Evolutionary conservation across 2,797 vertebrate genomes (phyloP).

Genomic region (Antennarius maculatus): DNA sequence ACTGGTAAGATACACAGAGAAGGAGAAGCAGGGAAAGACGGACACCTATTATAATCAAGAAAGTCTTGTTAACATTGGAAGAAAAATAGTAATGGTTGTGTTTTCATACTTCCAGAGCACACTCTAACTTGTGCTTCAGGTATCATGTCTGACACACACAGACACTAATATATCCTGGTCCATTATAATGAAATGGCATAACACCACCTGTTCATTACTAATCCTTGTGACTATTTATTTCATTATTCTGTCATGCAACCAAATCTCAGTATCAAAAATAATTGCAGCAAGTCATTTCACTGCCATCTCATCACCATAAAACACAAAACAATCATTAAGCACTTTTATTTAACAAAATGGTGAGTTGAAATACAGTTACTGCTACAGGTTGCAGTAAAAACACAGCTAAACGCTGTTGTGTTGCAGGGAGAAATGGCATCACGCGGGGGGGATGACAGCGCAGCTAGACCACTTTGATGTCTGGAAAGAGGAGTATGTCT

Average conservation of each 20-base stretch:
- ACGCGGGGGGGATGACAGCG: constrained; percentile 39
- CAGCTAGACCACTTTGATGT: constrained; percentile 63
- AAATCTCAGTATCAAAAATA: constrained; percentile 12
- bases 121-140: constrained; percentile 53
- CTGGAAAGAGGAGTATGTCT: constrained; percentile 50
- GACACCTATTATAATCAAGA: constrained; percentile 65
- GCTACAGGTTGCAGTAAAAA: constrained; percentile 33
- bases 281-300: constrained; percentile 18
- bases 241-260: constrained; percentile 20
- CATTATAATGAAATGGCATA: constrained; percentile 40
- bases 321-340: too few species aligned
- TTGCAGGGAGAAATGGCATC: constrained; percentile 29
- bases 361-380: constrained; percentile 8
- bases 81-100: constrained; percentile 39
- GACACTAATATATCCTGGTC: constrained; percentile 16
- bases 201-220: constrained; percentile 35
- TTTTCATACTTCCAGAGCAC: constrained; percentile 36
- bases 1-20: constrained; percentile 45
- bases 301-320: too few species aligned
- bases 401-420: not conserved
- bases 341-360: constrained; percentile 7
- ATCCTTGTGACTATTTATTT: constrained; percentile 44
- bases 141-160: constrained; percentile 33
- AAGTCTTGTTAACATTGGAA: constrained; percentile 58
- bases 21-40: constrained; percentile 24